phyloP scores from a whole-genome alignment of 2,797 vertebrate genomes.

The Acrossocheilus wenchowensis region DNA sequence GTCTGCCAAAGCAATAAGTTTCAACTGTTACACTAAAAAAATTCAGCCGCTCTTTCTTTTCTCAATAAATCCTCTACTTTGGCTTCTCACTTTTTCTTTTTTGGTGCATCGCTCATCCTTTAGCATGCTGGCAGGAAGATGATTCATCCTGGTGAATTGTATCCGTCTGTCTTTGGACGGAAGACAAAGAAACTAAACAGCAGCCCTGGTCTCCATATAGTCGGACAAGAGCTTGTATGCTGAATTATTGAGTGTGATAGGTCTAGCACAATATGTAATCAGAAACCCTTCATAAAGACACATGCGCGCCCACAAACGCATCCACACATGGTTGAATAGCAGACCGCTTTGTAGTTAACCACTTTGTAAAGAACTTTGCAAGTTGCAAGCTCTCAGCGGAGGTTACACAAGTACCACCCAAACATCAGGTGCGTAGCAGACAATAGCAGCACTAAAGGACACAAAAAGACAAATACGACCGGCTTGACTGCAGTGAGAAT shows the following conservation, averaged over 20 bases:
- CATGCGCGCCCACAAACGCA: not conserved
- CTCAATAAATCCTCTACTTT: constrained; percentile 41
- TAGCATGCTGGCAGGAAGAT: constrained; percentile 38
- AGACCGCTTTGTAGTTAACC: constrained; percentile 22
- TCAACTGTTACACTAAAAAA: not conserved
- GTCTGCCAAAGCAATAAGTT: constrained; percentile 9
- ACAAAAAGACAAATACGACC: not conserved
- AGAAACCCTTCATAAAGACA: constrained; percentile 23
- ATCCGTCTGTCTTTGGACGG: constrained; percentile 37
- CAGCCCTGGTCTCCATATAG: constrained; percentile 29
- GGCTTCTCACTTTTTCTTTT: constrained; percentile 37
- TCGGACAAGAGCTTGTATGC: constrained; percentile 24
- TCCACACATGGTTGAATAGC: constrained; percentile 4
- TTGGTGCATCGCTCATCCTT: constrained; percentile 42
- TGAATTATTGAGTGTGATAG: constrained; percentile 39
- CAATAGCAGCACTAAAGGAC: constrained; percentile 20
- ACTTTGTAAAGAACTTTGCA: constrained; percentile 34
- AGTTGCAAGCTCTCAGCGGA: not conserved
- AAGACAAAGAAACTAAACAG: constrained; percentile 47
- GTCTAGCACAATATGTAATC: constrained; percentile 44
- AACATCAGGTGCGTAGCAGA: constrained; percentile 7
- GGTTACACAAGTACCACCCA: not conserved
- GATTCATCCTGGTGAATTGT: constrained; percentile 37
- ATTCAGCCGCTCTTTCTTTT: constrained; percentile 25
- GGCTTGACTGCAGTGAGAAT: not conserved